Percentiles rank a stretch among this genome's conserved stretches.
These are phyloP conservation scores for Lampris incognitus DNA, from an alignment of 2,113 vertebrate species.

Conservation along the genomic window DNA sequence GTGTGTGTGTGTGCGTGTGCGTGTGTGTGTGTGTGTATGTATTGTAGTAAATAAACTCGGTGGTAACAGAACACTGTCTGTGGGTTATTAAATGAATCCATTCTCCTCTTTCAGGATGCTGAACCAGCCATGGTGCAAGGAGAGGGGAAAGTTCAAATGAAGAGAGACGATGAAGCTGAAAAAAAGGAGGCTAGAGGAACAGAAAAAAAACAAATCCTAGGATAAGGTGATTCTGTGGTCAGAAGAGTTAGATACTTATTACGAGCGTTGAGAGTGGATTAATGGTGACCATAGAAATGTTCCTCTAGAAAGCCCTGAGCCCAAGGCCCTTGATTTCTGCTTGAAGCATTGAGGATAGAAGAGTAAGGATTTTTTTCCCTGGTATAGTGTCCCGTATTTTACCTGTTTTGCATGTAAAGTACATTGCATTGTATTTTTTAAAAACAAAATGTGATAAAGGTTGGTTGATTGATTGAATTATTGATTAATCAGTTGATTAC, in stretches of 20 bases:
- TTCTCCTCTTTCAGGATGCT: constrained; percentile 3
- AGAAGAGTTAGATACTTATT: constrained; percentile 33
- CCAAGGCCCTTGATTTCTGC: too few species aligned
- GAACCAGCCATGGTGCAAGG: background rate
- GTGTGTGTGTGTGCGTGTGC: constrained; percentile 2
- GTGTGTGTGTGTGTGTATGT: constrained; percentile 1
- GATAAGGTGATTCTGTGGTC: background rate
- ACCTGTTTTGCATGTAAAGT: too few species aligned
- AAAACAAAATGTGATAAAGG: too few species aligned
- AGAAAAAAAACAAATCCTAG: background rate
- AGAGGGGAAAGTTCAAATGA: background rate
- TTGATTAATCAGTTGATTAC: too few species aligned
- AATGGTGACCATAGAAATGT: constrained; percentile 31
- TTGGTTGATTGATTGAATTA: too few species aligned
- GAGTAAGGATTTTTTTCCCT: too few species aligned
- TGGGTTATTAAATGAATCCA: background rate
- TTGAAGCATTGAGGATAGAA: too few species aligned
- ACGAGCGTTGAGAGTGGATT: constrained; percentile 40
- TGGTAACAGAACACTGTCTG: background rate
- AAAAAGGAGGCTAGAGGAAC: background rate
- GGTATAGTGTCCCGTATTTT: too few species aligned
- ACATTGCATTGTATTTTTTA: too few species aligned
- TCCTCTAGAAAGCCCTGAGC: too few species aligned
- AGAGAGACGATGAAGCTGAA: background rate
- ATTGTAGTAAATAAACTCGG: constrained; percentile 36